These are phyloP conservation scores for Noctuana brunneofusca DNA, from an alignment of 2,888 invertebrate species.

Conservation along the genomic window DNA sequence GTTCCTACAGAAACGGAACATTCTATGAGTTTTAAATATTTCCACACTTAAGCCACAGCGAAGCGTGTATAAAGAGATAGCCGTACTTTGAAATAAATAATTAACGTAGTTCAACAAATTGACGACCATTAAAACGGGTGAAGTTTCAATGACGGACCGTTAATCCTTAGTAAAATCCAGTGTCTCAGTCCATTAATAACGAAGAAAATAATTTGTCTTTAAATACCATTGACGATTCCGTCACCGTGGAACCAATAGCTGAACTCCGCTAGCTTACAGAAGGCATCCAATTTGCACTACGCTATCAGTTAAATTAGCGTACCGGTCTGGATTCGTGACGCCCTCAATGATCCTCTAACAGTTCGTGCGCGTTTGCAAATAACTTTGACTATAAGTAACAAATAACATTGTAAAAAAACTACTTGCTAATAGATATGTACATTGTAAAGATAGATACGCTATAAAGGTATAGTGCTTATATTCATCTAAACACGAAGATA, in stretches of 20 bases:
- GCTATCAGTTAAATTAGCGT: conserved; percentile 66
- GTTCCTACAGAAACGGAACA: no score
- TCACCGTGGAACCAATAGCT: background rate
- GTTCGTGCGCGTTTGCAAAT: conserved; percentile 20
- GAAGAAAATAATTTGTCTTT: background rate
- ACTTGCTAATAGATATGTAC: background rate
- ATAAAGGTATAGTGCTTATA: no score
- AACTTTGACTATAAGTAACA: background rate
- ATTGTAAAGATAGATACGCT: no score
- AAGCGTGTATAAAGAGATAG: background rate
- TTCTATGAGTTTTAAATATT: no score
- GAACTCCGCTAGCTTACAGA: conserved; percentile 42
- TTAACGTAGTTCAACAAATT: background rate
- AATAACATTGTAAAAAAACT: background rate
- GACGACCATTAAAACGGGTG: background rate
- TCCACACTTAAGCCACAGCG: no score
- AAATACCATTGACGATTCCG: background rate
- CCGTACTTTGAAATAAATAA: background rate
- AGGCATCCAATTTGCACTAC: conserved; percentile 54
- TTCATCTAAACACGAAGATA: no score
- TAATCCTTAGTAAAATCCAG: background rate
- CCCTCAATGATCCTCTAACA: conserved; percentile 5
- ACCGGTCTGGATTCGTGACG: conserved; percentile 62
- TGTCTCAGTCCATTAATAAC: background rate
- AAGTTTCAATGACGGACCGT: background rate